A percentile compares a stretch with the other conserved stretches of the same genome.
These are phyloP conservation scores for Epistrophe grossulariae DNA, from an alignment of 2,888 invertebrate species.

Conservation along the genomic window DNA sequence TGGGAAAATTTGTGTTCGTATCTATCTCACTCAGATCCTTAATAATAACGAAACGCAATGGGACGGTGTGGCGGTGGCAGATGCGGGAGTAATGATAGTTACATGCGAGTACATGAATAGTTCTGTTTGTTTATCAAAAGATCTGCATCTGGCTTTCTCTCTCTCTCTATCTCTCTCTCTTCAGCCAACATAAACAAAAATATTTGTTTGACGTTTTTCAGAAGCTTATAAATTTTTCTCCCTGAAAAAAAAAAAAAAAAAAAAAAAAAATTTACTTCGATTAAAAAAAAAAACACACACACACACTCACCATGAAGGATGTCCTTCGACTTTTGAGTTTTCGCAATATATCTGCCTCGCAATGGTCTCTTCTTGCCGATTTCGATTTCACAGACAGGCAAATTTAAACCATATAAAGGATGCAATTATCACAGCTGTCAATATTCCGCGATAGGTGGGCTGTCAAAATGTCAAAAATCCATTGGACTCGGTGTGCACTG, in stretches of 20 bases:
- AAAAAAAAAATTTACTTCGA: slow-evolving; percentile 4
- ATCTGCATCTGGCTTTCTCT: no score
- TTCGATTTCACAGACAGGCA: slow-evolving; percentile 23
- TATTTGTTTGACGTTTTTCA: not conserved
- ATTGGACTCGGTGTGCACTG: slow-evolving; percentile 17
- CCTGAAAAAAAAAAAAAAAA: slow-evolving; percentile 14
- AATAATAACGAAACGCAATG: no score
- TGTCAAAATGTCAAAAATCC: slow-evolving; percentile 69
- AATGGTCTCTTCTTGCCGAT: not conserved
- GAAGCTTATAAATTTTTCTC: not conserved
- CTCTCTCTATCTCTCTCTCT: not conserved
- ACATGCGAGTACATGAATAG: slow-evolving; percentile 6
- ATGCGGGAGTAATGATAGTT: not conserved
- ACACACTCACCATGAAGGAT: not conserved
- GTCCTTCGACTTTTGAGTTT: not conserved
- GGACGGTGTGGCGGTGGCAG: no score
- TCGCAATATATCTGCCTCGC: not conserved
- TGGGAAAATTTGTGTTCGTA: not conserved
- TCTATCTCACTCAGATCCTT: no score
- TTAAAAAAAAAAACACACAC: not conserved
- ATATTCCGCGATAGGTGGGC: slow-evolving; percentile 30
- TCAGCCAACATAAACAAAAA: not conserved
- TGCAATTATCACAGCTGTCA: slow-evolving; percentile 46
- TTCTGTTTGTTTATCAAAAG: slow-evolving; percentile 37
- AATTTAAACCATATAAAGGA: slow-evolving; percentile 39